Evolutionary conservation across 2,113 vertebrate genomes (phyloP).

Genomic region (Plotosus lineatus): DNA sequence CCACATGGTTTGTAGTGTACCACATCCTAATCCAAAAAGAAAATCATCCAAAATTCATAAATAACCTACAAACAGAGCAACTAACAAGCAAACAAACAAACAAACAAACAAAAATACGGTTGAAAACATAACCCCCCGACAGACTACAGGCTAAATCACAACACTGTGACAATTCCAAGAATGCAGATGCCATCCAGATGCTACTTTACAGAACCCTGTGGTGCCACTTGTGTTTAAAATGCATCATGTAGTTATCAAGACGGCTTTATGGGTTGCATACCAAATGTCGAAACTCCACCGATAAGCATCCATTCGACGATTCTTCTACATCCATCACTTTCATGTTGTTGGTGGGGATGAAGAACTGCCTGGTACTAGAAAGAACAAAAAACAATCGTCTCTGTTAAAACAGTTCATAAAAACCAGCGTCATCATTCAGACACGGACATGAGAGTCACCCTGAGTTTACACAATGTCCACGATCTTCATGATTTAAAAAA

Average conservation of each 20-base stretch:
- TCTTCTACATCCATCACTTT: constrained; percentile 98
- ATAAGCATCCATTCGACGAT: constrained; percentile 88
- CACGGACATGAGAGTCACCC: too few species aligned
- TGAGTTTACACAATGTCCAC: too few species aligned
- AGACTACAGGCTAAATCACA: background rate
- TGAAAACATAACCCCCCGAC: too few species aligned
- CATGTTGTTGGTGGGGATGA: constrained; percentile 89
- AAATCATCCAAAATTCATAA: too few species aligned
- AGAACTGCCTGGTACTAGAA: constrained; percentile 87
- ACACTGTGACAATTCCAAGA: background rate
- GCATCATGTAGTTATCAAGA: background rate
- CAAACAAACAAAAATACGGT: too few species aligned
- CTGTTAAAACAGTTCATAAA: background rate
- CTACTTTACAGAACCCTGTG: background rate
- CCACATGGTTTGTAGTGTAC: too few species aligned
- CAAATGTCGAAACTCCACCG: constrained; percentile 93
- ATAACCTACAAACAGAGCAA: too few species aligned
- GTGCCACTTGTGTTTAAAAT: background rate
- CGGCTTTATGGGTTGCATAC: constrained; percentile 64
- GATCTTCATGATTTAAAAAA: too few species aligned
- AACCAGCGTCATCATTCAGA: background rate
- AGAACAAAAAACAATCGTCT: constrained; percentile 17
- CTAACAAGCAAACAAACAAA: too few species aligned
- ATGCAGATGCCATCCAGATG: background rate
- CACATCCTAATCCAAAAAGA: too few species aligned